Conservation (phyloP, 2,888 invertebrate genomes). For the Hedychridium roseum region DNA sequence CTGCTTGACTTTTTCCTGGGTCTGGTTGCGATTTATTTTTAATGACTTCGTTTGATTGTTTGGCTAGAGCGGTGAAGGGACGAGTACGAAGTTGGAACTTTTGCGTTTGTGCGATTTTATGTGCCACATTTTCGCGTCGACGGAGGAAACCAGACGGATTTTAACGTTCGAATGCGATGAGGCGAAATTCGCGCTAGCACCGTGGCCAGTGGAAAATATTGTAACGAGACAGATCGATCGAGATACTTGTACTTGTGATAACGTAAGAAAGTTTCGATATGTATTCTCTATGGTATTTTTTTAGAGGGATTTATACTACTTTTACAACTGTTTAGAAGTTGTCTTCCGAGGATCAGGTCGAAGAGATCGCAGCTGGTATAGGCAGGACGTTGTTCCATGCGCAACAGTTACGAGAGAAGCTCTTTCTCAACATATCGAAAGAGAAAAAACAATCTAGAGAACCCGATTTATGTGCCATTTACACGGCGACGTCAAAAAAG, state of each 20-base stretch:
- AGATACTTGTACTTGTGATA: slow-evolving; percentile 46
- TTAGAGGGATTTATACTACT: slow-evolving; percentile 1
- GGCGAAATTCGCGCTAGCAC: slow-evolving; percentile 49
- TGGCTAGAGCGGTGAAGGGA: slow-evolving; percentile 18
- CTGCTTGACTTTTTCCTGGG: slow-evolving; percentile 8
- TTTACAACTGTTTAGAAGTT: slow-evolving; percentile 10
- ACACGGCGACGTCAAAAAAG: slow-evolving; percentile 11
- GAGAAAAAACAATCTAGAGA: slow-evolving; percentile 30
- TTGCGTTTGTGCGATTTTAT: slow-evolving; percentile 39
- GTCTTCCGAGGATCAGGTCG: slow-evolving; percentile 31
- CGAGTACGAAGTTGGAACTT: slow-evolving; percentile 28
- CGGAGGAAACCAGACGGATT: slow-evolving; percentile 44
- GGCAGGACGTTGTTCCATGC: slow-evolving; percentile 47
- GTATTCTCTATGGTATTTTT: slow-evolving; percentile 8
- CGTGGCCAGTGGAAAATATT: slow-evolving; percentile 47
- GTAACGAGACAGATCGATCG: slow-evolving; percentile 36
- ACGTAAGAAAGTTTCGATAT: slow-evolving; percentile 40
- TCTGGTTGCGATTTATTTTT: slow-evolving; percentile 7
- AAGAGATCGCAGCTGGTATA: slow-evolving; percentile 52
- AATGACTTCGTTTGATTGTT: slow-evolving; percentile 18
- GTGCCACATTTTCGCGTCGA: slow-evolving; percentile 30
- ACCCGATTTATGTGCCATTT: slow-evolving; percentile 33
- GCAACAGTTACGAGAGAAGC: slow-evolving; percentile 51
- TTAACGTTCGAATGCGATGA: slow-evolving; percentile 51
- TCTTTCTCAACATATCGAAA: slow-evolving; percentile 31